Evolutionary conservation across 2,113 vertebrate genomes (phyloP).

Genomic region (Taxidea taxus): DNA sequence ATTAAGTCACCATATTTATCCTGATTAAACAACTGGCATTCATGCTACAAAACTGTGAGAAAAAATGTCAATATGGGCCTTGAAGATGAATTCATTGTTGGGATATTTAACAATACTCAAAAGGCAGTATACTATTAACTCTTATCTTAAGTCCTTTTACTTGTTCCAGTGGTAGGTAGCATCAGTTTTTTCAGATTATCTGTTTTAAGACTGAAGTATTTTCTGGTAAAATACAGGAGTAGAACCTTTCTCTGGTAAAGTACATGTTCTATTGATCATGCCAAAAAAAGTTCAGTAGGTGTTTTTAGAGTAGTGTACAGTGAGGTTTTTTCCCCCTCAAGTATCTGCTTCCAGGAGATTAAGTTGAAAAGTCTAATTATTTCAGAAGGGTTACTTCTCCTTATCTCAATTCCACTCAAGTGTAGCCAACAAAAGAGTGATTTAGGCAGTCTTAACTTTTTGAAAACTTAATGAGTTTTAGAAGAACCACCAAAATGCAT

Average conservation of each 20-base stretch:
- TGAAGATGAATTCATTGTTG: conserved; percentile 37
- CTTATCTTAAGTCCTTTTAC: neutral
- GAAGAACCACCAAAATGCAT: conserved; percentile 23
- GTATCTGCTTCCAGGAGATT: neutral
- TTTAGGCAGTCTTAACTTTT: conserved; percentile 23
- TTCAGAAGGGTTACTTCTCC: conserved; percentile 26
- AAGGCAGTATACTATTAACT: conserved; percentile 10
- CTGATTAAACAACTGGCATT: conserved; percentile 36
- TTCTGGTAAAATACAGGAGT: neutral
- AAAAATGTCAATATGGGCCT: conserved; percentile 25
- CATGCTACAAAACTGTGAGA: conserved; percentile 32
- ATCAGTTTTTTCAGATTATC: conserved; percentile 11
- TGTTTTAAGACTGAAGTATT: conserved; percentile 50
- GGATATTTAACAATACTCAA: neutral
- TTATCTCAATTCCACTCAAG: conserved; percentile 37
- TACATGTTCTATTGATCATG: neutral
- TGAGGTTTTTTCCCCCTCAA: neutral
- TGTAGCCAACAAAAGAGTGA: neutral
- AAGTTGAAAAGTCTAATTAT: conserved; percentile 35
- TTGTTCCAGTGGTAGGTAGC: neutral
- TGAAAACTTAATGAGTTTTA: conserved; percentile 24
- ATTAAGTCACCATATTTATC: conserved; percentile 40
- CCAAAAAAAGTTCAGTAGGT: neutral
- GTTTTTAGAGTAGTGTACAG: conserved; percentile 18
- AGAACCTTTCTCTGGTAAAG: neutral